These are phyloP conservation scores for Polyodon spathula DNA, from an alignment of 2,113 vertebrate species.

Conservation along the genomic window DNA sequence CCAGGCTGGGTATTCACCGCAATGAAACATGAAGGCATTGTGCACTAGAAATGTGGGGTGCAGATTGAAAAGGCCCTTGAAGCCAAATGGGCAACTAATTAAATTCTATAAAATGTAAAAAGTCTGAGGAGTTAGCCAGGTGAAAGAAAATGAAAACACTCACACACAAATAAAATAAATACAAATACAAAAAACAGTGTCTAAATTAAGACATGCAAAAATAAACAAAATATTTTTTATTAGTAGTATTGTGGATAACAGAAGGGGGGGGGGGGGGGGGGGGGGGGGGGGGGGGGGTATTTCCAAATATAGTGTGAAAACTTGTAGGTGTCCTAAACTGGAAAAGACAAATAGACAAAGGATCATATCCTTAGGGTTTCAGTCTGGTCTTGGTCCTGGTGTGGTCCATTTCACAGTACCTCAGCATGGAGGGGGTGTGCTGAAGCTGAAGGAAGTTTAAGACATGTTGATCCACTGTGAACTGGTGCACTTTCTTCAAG, in stretches of 20 bases:
- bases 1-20: constrained; percentile 52
- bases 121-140: constrained; percentile 7
- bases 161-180: background rate
- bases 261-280: too few relatives aligned
- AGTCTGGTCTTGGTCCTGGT: too few relatives aligned
- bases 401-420: too few relatives aligned
- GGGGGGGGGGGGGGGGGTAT: background rate
- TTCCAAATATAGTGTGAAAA: too few relatives aligned
- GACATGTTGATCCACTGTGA: too few relatives aligned
- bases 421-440: too few relatives aligned
- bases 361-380: too few relatives aligned
- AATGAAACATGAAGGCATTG: constrained; percentile 58
- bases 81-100: constrained; percentile 3
- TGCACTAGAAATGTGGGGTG: constrained; percentile 3
- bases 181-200: background rate
- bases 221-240: constrained; percentile 8
- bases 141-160: constrained; percentile 14
- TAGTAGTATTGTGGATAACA: background rate
- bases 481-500: too few relatives aligned
- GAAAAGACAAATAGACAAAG: too few relatives aligned
- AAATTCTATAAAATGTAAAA: constrained; percentile 3
- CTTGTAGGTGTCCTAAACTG: too few relatives aligned
- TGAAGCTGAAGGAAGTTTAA: too few relatives aligned
- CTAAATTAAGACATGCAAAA: background rate
- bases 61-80: constrained; percentile 2